Base-by-base conservation (phyloP, 2,113 vertebrate genomes). In the Festucalex cinctus region DNA sequence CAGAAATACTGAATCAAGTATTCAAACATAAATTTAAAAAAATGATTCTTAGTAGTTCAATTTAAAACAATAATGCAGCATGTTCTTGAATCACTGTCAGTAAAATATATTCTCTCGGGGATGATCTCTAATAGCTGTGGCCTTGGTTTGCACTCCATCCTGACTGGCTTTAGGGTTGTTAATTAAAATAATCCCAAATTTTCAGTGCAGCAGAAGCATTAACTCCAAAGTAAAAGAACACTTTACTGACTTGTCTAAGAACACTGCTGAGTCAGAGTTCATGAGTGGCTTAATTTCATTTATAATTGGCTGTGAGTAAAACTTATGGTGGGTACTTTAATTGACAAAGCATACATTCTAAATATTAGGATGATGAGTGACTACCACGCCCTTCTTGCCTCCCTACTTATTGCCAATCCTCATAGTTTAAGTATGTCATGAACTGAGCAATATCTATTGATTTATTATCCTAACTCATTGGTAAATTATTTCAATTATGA, bases 191-290 rank as follows among this genome's bases (percentile, higher is more conserved):
- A 74, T 76, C 70, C 66, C 26, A 53, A 53, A 74, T 79, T 58
- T 77, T 74, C 43, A 58, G 22, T 26, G 37, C 61, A 51, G 16
- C 32, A 22, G 28, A 10, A 22, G 46, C 75, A 59, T 78, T 53
- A 48, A 77, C 69, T 75, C 53, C 58, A 57, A 51, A 61, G 48
- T 48, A 35, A 37, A 39, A 35, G 59, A 68, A 26, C 41, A 63
- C 43, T 37, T 67, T 13, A 69, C 36, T 24, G 35, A 26, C 20
- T 68, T 26, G 48, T 62, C 39, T 51, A 20, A 54, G 28, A 68
- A 57, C 74, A 65, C 48, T 83, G 79, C 75, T 82, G 65, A 81
- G 63, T 81, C 76, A 78, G 66, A 75, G 58, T 69, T 79, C 79
- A 73, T 22, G 16, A 72, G 66, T 60, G 58, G 22, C 36, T 73